Base-by-base conservation (phyloP, 2,113 vertebrate genomes). In the Sciurus niger region DNA sequence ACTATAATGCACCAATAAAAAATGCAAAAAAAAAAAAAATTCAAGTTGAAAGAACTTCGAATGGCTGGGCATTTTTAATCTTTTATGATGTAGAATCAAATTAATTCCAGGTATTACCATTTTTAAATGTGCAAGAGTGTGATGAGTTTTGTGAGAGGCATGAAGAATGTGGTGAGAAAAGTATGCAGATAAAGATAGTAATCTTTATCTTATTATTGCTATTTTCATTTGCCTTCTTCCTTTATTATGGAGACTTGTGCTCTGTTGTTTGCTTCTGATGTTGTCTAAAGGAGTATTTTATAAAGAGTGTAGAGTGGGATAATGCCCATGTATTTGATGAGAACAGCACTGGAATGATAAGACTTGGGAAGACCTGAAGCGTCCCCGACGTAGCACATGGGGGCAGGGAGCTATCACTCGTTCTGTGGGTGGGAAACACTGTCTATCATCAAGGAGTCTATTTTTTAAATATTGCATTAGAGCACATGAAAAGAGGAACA, bases 271-370 rank as follows among this genome's bases (percentile, higher is more conserved):
- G 80, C 53, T 92, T 76, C 34, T 87, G 32, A 53, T 82, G 51
- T 68, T 85, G 34, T 95, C 65, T 84, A 63, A 87, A 34, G 46
- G 25, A 53, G 7, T 92, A 70, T 96, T 94, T 93, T 84, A 30
- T 60, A 34, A 43, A 60, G 24, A 76, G 8, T 78, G 34, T 76
- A 86, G n/a, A 68, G n/a, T 53, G 60, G 53, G 30, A 74, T 93
- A 46, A 7, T 53, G 8, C 2, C 12, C 16, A 18, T 68, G 10
- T 43, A 88, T 55, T 67, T 55, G 28, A 73, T 76, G 63, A 90
- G 76, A 94, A 76, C 6, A 46, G 20, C 17, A 40, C n/a, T 34
- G 20, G 28, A 40, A 53, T 82, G 24, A 76, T 80, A 68, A 60
- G 89, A 30, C 18, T 92, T 18, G 40, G 53, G 46, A 67, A 51